Evolutionary conservation across 2,113 vertebrate species (phyloP).

Genomic region (Nothoprocta perdicaria): DNA sequence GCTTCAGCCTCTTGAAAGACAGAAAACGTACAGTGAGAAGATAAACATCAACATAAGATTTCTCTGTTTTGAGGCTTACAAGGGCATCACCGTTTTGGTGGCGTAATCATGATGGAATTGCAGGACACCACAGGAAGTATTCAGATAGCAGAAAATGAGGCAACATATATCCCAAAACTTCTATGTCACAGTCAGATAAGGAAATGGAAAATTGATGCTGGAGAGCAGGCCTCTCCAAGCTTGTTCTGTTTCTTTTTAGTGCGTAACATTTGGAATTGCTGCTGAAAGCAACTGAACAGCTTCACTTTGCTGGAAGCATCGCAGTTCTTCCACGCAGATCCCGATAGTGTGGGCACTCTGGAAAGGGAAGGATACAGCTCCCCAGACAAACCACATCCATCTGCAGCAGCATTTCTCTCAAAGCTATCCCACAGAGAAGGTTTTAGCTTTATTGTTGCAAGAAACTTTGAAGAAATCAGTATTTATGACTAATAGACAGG

Average conservation of each 20-base stretch:
- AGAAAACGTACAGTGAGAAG: not conserved
- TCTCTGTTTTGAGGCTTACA: not conserved
- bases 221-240: not conserved
- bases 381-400: not conserved
- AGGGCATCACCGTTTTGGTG: not conserved
- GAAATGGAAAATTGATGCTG: not conserved
- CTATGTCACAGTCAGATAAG: constrained; percentile 9
- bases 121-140: not conserved
- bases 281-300: not conserved
- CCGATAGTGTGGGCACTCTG: not conserved
- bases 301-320: not conserved
- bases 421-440: not conserved
- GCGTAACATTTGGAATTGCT: not conserved
- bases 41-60: not conserved
- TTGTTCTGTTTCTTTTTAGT: constrained; percentile 11
- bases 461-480: not conserved
- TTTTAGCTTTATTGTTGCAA: not conserved
- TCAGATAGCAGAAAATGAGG: not conserved
- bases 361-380: not conserved
- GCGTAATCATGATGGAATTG: not conserved
- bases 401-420: not conserved
- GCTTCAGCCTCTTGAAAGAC: not conserved
- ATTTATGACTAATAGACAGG: not conserved
- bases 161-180: not conserved
- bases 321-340: not conserved